A percentile compares a stretch with the other conserved stretches of the same genome.
phyloP scores from a whole-genome alignment of 2,888 invertebrate species.

The Merodon equestris region DNA sequence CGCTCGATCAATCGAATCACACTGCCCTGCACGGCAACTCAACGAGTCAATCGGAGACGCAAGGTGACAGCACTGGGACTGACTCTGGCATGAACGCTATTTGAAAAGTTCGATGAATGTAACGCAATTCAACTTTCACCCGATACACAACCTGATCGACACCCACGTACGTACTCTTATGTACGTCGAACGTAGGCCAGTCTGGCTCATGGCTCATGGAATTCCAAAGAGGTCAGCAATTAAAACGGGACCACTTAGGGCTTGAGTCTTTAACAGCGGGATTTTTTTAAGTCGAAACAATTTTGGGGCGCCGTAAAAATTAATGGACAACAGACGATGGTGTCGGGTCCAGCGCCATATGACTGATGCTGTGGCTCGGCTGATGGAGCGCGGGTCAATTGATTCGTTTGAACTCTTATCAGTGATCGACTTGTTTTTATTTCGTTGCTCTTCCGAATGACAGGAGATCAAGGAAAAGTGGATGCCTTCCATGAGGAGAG shows the following conservation, averaged over 20 bases:
- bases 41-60: slow-evolving; percentile 53
- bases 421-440: slow-evolving; percentile 18
- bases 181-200: slow-evolving; percentile 11
- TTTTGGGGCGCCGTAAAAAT: slow-evolving; percentile 49
- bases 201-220: slow-evolving; percentile 41
- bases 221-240: slow-evolving; percentile 41
- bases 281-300: slow-evolving; percentile 26
- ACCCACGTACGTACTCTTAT: slow-evolving; percentile 37
- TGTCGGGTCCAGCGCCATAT: slow-evolving; percentile 10
- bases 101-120: slow-evolving; percentile 9
- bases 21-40: no score
- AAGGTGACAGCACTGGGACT: slow-evolving; percentile 34
- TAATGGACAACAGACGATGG: slow-evolving; percentile 14
- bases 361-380: slow-evolving; percentile 1
- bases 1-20: slow-evolving; percentile 49
- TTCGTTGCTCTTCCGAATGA: slow-evolving; percentile 26
- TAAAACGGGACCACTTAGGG: slow-evolving; percentile 60
- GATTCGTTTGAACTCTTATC: slow-evolving; percentile 54
- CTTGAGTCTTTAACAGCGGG: slow-evolving; percentile 35
- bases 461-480: slow-evolving; percentile 18
- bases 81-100: neutral
- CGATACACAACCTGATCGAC: slow-evolving; percentile 26
- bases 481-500: slow-evolving; percentile 24
- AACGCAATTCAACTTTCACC: slow-evolving; percentile 56
- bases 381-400: slow-evolving; percentile 17